A percentile compares a stretch with the other conserved stretches of the same genome.
These are phyloP conservation scores for Poicephalus gulielmi DNA, from an alignment of 2,113 vertebrate species.

Conservation along the genomic window DNA sequence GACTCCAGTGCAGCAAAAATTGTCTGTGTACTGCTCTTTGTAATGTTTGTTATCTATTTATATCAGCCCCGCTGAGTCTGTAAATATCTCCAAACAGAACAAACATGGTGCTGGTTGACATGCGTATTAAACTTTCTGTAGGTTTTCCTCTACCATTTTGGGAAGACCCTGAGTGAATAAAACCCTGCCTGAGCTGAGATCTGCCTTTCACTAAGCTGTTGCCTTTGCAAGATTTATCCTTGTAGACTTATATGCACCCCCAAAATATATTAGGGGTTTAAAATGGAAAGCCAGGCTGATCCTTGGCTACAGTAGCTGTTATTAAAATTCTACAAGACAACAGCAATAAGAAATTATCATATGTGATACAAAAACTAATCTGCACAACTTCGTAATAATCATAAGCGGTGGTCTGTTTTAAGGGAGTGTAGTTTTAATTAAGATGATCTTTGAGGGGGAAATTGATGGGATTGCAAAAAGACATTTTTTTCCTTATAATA, in stretches of 20 bases:
- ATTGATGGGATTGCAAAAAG: conserved; percentile 23
- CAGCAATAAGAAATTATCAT: background rate
- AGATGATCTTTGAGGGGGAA: conserved; percentile 31
- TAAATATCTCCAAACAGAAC: background rate
- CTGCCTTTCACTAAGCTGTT: background rate
- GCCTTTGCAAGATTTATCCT: background rate
- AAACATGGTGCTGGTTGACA: background rate
- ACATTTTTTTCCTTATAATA: background rate
- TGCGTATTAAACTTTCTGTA: background rate
- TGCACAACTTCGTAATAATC: background rate
- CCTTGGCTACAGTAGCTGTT: conserved; percentile 21
- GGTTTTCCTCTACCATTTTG: background rate
- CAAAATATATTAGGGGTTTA: background rate
- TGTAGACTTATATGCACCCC: background rate
- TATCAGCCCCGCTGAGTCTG: background rate
- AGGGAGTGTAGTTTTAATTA: conserved; percentile 62
- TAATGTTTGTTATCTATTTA: background rate
- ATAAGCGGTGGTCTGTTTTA: conserved; percentile 13
- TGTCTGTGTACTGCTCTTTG: background rate
- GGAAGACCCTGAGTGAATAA: background rate
- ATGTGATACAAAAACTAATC: conserved; percentile 9
- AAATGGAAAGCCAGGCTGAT: background rate
- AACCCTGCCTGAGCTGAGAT: background rate
- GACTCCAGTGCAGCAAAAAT: background rate
- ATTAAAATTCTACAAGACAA: background rate